Base-by-base conservation (phyloP, 2,797 vertebrate species). In the Lutjanus argentimaculatus region DNA sequence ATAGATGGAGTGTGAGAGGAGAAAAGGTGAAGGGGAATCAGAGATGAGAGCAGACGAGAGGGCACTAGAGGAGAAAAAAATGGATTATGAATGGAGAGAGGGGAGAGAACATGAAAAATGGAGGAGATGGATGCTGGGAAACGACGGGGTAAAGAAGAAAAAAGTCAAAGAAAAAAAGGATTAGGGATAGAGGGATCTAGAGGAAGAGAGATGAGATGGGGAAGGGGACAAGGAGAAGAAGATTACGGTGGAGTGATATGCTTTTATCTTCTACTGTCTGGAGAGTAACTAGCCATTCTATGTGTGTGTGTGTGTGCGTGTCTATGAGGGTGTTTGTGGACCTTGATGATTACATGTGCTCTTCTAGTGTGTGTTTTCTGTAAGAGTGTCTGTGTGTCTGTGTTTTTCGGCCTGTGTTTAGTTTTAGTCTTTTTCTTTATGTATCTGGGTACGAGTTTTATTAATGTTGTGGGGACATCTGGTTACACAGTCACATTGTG, bases 21-120 rank as follows among this genome's bases (percentile, higher is more conserved):
- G 82, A 75, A 85, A 86, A 89, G 69, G 85, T 89, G 89, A 90
- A 91, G 88, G 82, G 75, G 87, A 89, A 79, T 89, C 75, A 82
- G 69, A 86, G 77, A 89, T 25, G 72, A 83, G 64, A 58, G 52
- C 57, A 82, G 79, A 76, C 4, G 43, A 82, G 82, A 63, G 79
- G 83, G 56, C 67, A 85, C 75, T 42, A 17, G 84, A 69, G 87
- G 64, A 21, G 46, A 53, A 66, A 72, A 80, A 88, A 84, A 87
- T 75, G 81, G 90, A 91, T 88, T 86, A 92, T 85, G 69, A 92
- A 92, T 85, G 84, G 88, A 48, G 72, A 89, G 80, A 59, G 62
- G 72, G 72, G 46, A 70, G 67, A 74, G 71, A 83, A 80, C 72
- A 86, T 67, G 30, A 83, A 82, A 81, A 75, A 79, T 58, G 53